These are phyloP conservation scores for Valencia hispanica DNA, from an alignment of 2,797 vertebrate genomes.

Conservation along the genomic window DNA sequence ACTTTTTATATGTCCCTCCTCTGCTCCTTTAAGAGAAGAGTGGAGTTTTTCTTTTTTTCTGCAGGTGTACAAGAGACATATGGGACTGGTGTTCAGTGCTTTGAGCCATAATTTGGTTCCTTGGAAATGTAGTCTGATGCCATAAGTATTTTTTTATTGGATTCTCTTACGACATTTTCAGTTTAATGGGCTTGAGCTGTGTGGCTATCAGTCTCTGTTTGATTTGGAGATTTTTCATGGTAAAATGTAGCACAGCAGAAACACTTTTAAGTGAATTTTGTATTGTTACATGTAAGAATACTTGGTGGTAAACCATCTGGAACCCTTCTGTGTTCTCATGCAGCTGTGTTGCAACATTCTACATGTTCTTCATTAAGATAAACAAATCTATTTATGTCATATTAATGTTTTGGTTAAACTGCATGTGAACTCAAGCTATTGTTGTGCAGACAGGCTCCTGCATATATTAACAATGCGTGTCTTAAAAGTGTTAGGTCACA, in stretches of 20 bases:
- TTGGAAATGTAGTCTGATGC: not conserved
- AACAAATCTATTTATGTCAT: too few relatives aligned
- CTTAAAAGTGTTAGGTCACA: not conserved
- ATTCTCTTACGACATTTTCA: not conserved
- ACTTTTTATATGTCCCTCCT: constrained; percentile 21
- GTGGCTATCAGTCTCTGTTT: not conserved
- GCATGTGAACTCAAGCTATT: not conserved
- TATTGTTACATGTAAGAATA: not conserved
- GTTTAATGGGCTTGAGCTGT: not conserved
- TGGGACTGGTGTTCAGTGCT: not conserved
- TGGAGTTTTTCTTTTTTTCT: not conserved
- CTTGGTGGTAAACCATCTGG: not conserved
- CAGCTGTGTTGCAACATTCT: not conserved
- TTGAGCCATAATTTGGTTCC: not conserved
- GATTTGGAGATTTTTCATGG: not conserved
- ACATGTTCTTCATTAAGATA: not conserved
- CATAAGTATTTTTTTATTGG: not conserved
- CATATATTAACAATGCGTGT: not conserved
- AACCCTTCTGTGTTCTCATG: not conserved
- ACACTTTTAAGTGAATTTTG: not conserved
- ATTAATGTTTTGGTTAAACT: not conserved
- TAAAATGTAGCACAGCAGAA: not conserved
- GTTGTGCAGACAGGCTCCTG: not conserved
- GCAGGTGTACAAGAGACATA: not conserved
- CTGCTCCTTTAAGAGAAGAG: constrained; percentile 2